Percentiles rank a stretch among this genome's conserved stretches.
These are phyloP conservation scores for Trachelus stipa DNA, from an alignment of 2,888 invertebrate species.

Conservation along the genomic window DNA sequence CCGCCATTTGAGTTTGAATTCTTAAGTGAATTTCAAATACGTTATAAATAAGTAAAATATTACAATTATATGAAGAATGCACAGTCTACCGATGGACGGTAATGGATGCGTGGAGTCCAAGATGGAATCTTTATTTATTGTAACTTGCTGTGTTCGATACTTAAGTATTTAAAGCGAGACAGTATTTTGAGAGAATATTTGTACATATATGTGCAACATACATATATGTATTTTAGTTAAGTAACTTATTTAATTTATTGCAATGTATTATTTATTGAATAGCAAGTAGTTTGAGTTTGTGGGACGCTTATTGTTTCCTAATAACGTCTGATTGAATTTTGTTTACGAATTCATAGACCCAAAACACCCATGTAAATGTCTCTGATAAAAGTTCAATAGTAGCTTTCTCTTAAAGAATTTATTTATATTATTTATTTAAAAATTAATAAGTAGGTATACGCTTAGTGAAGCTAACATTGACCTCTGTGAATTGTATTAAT, in stretches of 20 bases:
- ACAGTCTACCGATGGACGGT: neutral
- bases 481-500: too few species aligned
- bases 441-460: too few species aligned
- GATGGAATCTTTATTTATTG: neutral
- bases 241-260: slow-evolving; percentile 23
- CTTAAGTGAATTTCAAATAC: slow-evolving; percentile 29
- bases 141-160: slow-evolving; percentile 12
- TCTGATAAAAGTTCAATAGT: too few species aligned
- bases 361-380: too few species aligned
- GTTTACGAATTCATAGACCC: too few species aligned
- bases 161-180: slow-evolving; percentile 6
- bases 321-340: too few species aligned
- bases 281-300: too few species aligned
- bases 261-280: neutral
- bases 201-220: neutral
- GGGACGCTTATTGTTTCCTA: too few species aligned
- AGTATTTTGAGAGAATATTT: slow-evolving; percentile 20
- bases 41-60: slow-evolving; percentile 6
- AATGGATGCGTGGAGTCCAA: neutral
- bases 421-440: too few species aligned
- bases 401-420: too few species aligned
- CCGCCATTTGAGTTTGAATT: slow-evolving; percentile 48
- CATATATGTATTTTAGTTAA: slow-evolving; percentile 3
- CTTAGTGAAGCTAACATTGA: too few species aligned
- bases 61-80: neutral